These are phyloP conservation scores for Zeugodacus cucurbitae DNA, from an alignment of 1,140 invertebrate species.

Conservation along the genomic window DNA sequence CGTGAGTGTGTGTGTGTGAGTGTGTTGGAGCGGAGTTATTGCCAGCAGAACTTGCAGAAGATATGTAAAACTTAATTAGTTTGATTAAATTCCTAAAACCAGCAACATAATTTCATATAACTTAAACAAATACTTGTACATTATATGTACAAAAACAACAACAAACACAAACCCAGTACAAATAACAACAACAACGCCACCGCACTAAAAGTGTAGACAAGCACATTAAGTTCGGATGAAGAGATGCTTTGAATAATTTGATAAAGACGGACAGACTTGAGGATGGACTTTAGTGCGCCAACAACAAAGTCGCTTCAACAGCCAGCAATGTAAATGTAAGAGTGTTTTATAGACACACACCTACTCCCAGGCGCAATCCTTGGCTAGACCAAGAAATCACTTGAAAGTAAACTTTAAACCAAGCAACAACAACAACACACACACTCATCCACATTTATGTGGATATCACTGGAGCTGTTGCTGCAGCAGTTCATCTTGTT, in stretches of 20 bases:
- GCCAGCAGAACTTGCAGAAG: not conserved
- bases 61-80: slow-evolving; percentile 25
- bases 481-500: not conserved
- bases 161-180: not conserved
- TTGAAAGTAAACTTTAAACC: not conserved
- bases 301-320: not conserved
- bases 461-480: not conserved
- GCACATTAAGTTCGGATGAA: not conserved
- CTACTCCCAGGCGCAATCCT: not conserved
- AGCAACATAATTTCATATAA: slow-evolving; percentile 1
- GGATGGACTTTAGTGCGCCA: not conserved
- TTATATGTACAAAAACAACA: not conserved
- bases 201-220: not conserved
- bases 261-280: not conserved
- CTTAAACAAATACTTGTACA: not conserved
- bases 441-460: not conserved
- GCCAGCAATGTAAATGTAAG: not conserved
- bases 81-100: slow-evolving; percentile 36
- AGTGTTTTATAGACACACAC: not conserved
- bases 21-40: not conserved
- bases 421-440: not conserved
- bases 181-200: not conserved
- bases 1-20: not conserved
- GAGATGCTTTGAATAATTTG: not conserved
- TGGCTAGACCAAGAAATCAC: not conserved